Evolutionary conservation across 2,888 invertebrate genomes (phyloP).

Genomic region (Chalcis sispes): DNA sequence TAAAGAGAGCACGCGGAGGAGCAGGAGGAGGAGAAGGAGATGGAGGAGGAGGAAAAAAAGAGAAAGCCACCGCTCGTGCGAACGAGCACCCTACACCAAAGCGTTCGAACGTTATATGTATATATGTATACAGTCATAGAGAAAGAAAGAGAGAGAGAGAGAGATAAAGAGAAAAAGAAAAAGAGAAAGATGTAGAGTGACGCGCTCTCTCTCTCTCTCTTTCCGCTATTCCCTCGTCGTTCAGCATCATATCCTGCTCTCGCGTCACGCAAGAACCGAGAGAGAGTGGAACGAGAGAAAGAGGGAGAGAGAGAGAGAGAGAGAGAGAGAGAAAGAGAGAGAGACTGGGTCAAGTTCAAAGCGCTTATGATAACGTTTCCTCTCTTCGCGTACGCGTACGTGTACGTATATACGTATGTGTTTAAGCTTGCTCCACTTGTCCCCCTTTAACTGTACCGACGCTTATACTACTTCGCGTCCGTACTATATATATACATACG

Average conservation of each 20-base stretch:
- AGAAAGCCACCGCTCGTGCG: constrained; percentile 50
- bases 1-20: constrained; percentile 49
- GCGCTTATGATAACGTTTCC: constrained; percentile 74
- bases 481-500: not conserved
- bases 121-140: constrained; percentile 15
- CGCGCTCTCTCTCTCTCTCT: not conserved
- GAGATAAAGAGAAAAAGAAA: constrained; percentile 23
- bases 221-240: not conserved
- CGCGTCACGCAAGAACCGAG: too few relatives aligned
- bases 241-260: too few relatives aligned
- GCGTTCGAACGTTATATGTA: not conserved
- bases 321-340: constrained; percentile 10
- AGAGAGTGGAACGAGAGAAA: constrained; percentile 25
- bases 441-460: constrained; percentile 14
- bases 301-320: constrained; percentile 46
- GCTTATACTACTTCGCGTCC: too few relatives aligned
- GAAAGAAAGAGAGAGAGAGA: constrained; percentile 21
- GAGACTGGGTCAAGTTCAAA: constrained; percentile 74
- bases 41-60: too few relatives aligned
- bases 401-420: too few relatives aligned
- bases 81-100: constrained; percentile 49
- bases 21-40: too few relatives aligned
- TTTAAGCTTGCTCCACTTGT: constrained; percentile 56
- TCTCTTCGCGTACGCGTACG: too few relatives aligned
- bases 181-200: constrained; percentile 16